phyloP scores from a whole-genome alignment of 92 coral and sea anemone genomes.

The Palythoa grandiflora region DNA sequence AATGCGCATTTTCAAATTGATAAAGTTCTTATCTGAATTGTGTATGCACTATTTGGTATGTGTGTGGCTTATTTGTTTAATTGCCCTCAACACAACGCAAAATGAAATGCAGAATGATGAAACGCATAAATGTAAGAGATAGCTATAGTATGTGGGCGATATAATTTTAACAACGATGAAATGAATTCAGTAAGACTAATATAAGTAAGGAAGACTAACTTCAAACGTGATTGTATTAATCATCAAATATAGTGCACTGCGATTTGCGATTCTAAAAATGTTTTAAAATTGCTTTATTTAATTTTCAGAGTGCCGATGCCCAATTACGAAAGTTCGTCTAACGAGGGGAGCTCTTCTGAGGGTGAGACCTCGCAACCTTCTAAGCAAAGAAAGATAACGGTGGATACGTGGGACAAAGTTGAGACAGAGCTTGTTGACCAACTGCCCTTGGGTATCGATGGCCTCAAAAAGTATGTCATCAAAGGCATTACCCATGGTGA shows the following conservation, averaged over 20 bases:
- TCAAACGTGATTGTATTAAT: not conserved
- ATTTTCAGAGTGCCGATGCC: slow-evolving; percentile 43
- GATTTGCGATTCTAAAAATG: slow-evolving; percentile 2
- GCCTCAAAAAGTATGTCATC: no score
- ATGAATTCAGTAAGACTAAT: not conserved
- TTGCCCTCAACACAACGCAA: slow-evolving; percentile 29
- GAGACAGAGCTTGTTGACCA: not conserved
- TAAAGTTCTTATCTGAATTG: not conserved
- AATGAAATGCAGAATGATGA: slow-evolving; percentile 21
- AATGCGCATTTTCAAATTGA: not conserved
- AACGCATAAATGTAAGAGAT: slow-evolving; percentile 26
- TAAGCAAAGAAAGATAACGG: slow-evolving; percentile 45
- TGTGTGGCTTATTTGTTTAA: not conserved
- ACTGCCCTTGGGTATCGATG: no score
- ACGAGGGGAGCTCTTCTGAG: slow-evolving; percentile 40
- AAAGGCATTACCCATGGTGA: no score
- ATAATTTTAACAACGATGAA: not conserved
- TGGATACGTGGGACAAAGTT: slow-evolving; percentile 24
- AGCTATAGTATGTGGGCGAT: slow-evolving; percentile 13
- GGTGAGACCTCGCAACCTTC: slow-evolving; percentile 43
- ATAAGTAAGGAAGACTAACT: not conserved
- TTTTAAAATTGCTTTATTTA: slow-evolving; percentile 24
- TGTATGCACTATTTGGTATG: not conserved
- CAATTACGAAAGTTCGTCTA: slow-evolving; percentile 27
- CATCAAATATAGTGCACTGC: not conserved